These are phyloP conservation scores for Cerastis leucographa DNA, from an alignment of 2,888 invertebrate genomes.

Conservation along the genomic window DNA sequence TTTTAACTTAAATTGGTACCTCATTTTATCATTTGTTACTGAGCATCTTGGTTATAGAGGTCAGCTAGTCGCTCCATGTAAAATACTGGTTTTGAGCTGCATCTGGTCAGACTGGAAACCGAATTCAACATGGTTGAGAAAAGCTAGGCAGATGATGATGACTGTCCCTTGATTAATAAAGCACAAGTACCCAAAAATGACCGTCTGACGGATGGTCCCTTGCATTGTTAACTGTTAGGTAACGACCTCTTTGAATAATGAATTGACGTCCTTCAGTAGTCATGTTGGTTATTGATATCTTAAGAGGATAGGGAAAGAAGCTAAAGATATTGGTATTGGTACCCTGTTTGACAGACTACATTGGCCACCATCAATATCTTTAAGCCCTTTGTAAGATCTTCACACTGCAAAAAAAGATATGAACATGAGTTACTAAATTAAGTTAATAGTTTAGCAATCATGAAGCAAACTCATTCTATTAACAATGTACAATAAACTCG, in stretches of 20 bases:
- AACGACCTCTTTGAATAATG: background rate
- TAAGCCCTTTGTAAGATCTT: no score
- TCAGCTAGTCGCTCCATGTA: no score
- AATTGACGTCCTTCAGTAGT: background rate
- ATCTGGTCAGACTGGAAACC: no score
- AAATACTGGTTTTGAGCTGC: no score
- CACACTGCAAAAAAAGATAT: no score
- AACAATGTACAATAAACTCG: background rate
- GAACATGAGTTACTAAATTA: background rate
- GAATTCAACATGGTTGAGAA: no score
- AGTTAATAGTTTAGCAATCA: background rate
- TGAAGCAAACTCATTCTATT: background rate
- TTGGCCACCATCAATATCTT: background rate
- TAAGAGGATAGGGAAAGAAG: background rate
- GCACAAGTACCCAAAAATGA: background rate
- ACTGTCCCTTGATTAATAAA: background rate
- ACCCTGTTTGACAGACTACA: background rate
- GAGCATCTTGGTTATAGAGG: no score
- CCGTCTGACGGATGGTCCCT: background rate
- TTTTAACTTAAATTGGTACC: slow-evolving; percentile 1
- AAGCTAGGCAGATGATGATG: no score
- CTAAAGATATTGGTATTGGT: background rate
- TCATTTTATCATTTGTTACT: slow-evolving; percentile 5
- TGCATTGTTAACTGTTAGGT: background rate
- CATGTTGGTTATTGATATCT: background rate